A percentile compares a stretch with the other conserved stretches of the same genome.
phyloP scores from a whole-genome alignment of 2,113 vertebrate genomes.

The Caretta caretta region DNA sequence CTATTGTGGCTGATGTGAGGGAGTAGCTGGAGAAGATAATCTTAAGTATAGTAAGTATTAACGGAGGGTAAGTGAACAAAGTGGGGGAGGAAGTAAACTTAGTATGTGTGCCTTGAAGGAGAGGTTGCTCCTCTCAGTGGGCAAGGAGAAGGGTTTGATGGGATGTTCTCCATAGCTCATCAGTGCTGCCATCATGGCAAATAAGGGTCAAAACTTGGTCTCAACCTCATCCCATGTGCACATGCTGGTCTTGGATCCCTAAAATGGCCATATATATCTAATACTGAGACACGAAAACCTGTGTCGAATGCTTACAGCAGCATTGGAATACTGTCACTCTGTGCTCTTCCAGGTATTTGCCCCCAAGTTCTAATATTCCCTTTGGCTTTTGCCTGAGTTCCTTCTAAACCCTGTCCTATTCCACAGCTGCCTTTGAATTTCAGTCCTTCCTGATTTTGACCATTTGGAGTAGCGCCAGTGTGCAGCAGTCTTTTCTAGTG shows the following conservation, averaged over 20 bases:
- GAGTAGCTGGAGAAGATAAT: accelerated
- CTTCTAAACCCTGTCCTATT: background rate
- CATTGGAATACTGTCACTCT: background rate
- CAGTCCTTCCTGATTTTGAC: background rate
- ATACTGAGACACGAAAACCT: background rate
- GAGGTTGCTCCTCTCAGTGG: no score
- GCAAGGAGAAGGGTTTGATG: background rate
- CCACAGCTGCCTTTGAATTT: background rate
- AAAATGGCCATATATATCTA: background rate
- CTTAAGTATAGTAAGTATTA: background rate
- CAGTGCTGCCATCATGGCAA: accelerated
- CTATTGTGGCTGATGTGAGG: background rate
- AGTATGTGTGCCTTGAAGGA: background rate
- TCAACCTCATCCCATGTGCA: accelerated
- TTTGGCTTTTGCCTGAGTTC: background rate
- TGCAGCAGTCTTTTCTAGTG: background rate
- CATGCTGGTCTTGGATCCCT: accelerated
- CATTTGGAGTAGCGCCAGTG: accelerated
- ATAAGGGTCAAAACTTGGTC: background rate
- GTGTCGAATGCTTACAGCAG: background rate
- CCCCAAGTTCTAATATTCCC: background rate
- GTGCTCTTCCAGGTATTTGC: background rate
- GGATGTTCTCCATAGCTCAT: background rate
- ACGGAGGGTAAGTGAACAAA: background rate
- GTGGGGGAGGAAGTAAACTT: background rate